Conservation (phyloP, 2,888 invertebrate genomes). For the Agriopis marginaria region DNA sequence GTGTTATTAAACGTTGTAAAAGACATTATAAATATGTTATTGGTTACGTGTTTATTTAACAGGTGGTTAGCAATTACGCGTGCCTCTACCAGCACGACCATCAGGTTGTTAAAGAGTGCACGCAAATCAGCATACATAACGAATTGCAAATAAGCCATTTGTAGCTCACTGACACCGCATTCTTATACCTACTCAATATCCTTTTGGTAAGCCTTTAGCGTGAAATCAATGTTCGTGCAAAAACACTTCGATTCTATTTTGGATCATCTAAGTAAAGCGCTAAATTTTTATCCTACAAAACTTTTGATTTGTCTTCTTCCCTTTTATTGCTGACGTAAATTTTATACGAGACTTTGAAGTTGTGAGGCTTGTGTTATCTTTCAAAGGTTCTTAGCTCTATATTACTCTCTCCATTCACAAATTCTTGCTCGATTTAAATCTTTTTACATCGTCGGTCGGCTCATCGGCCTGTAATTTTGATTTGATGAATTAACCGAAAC, state of each 20-base stretch:
- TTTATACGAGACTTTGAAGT: constrained; percentile 19
- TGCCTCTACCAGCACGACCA: constrained; percentile 31
- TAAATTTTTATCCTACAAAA: constrained; percentile 7
- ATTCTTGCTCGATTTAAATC: constrained; percentile 42
- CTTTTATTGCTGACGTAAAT: constrained; percentile 14
- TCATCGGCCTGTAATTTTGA: constrained; percentile 71
- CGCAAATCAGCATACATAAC: constrained; percentile 38
- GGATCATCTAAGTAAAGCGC: not conserved
- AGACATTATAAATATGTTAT: constrained; percentile 18
- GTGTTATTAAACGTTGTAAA: constrained; percentile 28
- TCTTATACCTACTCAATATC: constrained; percentile 21
- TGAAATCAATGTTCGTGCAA: constrained; percentile 5
- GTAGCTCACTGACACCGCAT: constrained; percentile 34
- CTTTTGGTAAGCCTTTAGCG: constrained; percentile 6
- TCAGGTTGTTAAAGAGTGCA: constrained; percentile 35
- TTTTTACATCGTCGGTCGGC: constrained; percentile 59
- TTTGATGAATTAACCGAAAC: constrained; percentile 76
- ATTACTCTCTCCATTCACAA: constrained; percentile 41
- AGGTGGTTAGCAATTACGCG: constrained; percentile 30
- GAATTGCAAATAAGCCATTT: constrained; percentile 46
- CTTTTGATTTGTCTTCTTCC: constrained; percentile 17
- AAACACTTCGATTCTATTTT: not conserved
- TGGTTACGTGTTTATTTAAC: constrained; percentile 23
- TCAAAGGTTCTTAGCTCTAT: constrained; percentile 27
- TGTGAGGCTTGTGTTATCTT: constrained; percentile 18